A percentile compares a stretch with the other conserved stretches of the same genome.
These are phyloP conservation scores for Scomberomorus guttatus DNA, from an alignment of 2,797 vertebrate genomes.

Conservation along the genomic window DNA sequence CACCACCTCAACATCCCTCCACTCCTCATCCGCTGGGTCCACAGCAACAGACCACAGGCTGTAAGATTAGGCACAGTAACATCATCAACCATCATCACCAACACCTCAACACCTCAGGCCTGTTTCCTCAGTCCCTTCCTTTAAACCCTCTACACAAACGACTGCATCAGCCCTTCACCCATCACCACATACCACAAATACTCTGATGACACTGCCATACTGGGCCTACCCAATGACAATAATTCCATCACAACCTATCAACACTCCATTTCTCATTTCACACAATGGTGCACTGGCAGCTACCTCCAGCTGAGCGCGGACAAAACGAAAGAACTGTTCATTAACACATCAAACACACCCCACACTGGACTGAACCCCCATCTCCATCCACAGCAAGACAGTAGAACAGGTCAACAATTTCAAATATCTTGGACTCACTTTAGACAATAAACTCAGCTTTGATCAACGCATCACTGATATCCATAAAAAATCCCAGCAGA, in stretches of 20 bases:
- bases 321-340: neutral
- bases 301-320: neutral
- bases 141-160: neutral
- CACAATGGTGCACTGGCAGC: neutral
- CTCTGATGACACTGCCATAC: neutral
- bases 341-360: too few relatives aligned
- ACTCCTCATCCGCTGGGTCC: neutral
- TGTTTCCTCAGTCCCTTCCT: neutral
- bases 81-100: neutral
- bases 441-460: neutral
- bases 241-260: neutral
- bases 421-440: neutral
- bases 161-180: neutral
- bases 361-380: too few relatives aligned
- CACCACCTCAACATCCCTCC: neutral
- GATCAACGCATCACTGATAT: neutral
- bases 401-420: neutral
- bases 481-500: neutral
- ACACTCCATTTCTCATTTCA: conserved; percentile 11
- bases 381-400: too few relatives aligned
- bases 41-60: neutral
- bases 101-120: neutral
- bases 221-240: neutral
- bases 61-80: neutral
- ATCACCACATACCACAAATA: neutral